These are phyloP conservation scores for Rhizomys pruinosus DNA, from an alignment of 2,113 vertebrate genomes.

Conservation along the genomic window DNA sequence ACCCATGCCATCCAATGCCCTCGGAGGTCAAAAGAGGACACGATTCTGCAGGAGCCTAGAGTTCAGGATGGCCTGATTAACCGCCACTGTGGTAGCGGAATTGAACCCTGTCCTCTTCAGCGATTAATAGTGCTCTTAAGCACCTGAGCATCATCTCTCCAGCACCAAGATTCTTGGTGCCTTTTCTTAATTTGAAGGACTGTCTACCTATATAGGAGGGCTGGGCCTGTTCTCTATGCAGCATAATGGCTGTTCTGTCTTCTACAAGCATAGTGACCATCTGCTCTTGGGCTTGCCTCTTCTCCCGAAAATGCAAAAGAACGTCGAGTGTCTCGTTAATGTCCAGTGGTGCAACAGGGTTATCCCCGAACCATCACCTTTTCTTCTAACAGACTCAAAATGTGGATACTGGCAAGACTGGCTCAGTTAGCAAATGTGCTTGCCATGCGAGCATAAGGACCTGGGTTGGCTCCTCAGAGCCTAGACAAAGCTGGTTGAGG, in stretches of 20 bases:
- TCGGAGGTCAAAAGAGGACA: no score
- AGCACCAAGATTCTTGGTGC: no score
- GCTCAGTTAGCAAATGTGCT: neutral
- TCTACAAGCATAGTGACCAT: neutral
- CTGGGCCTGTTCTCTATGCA: neutral
- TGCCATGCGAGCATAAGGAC: no score
- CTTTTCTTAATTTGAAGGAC: slow-evolving; percentile 19
- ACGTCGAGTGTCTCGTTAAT: neutral
- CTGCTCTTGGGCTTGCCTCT: neutral
- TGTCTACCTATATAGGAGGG: no score
- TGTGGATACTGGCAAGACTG: neutral
- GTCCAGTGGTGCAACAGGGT: neutral
- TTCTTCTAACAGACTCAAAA: neutral
- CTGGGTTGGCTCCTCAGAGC: neutral
- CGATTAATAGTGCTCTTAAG: no score
- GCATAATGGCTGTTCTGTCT: no score
- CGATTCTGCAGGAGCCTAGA: no score
- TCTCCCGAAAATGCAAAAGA: neutral
- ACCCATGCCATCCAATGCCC: no score
- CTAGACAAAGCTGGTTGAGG: rapidly evolving
- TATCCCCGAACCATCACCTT: neutral
- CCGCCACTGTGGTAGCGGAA: no score
- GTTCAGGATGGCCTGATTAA: no score
- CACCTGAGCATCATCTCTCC: no score
- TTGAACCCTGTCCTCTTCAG: no score